Conservation (phyloP, 2,888 invertebrate species). For the Tipula confusa region DNA sequence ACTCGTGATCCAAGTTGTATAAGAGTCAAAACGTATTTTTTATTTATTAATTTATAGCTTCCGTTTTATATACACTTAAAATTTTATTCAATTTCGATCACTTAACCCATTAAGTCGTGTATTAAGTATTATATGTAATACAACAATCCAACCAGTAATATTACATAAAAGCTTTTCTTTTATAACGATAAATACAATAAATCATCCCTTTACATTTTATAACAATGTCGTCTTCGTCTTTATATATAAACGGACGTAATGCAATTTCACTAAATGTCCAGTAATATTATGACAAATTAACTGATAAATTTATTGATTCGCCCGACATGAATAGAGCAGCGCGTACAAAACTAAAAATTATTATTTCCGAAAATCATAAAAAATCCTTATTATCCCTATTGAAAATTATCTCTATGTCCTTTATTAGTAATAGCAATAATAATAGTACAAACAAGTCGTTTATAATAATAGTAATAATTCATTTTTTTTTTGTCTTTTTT, state of each 20-base stretch:
- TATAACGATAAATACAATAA: background rate
- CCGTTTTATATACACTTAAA: background rate
- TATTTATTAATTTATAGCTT: slow-evolving; percentile 12
- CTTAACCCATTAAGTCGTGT: background rate
- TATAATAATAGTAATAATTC: background rate
- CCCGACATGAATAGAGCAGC: background rate
- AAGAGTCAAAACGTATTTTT: background rate
- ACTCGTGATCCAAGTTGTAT: background rate
- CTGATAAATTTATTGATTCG: slow-evolving; percentile 25
- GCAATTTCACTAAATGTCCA: slow-evolving; percentile 25
- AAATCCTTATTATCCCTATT: background rate
- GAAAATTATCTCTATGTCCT: background rate
- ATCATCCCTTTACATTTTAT: background rate
- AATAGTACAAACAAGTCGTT: background rate
- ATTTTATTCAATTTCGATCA: background rate
- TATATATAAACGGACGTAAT: background rate
- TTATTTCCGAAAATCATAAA: slow-evolving; percentile 25
- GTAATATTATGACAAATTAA: background rate
- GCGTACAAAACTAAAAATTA: background rate
- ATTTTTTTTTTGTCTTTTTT: no score
- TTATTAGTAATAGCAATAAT: background rate
- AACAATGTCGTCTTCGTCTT: background rate
- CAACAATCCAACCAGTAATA: background rate
- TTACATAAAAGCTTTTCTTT: background rate
- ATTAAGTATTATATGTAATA: background rate